Percentiles rank a stretch among this genome's conserved stretches.
These are phyloP conservation scores for Stratiomys singularior DNA, from an alignment of 2,888 invertebrate genomes.

Conservation along the genomic window DNA sequence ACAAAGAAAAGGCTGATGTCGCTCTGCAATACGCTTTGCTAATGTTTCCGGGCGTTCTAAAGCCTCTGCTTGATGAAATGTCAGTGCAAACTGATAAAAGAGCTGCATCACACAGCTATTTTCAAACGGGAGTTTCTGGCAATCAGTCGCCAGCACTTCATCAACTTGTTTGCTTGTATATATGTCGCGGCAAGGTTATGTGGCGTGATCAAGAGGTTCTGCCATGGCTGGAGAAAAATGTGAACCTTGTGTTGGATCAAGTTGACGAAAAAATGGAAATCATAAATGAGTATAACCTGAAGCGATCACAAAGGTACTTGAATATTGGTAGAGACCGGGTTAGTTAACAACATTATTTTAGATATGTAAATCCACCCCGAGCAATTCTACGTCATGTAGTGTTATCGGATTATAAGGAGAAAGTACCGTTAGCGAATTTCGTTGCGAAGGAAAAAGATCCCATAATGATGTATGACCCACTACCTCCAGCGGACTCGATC, in stretches of 20 bases:
- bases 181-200: conserved; percentile 76
- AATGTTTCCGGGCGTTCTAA: conserved; percentile 83
- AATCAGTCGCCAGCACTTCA: conserved; percentile 74
- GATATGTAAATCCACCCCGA: conserved; percentile 62
- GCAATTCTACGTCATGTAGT: conserved; percentile 64
- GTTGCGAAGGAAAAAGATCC: conserved; percentile 63
- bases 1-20: conserved; percentile 68
- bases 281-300: conserved; percentile 71
- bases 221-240: conserved; percentile 81
- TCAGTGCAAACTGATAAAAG: conserved; percentile 76
- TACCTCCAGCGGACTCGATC: conserved; percentile 80
- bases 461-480: conserved; percentile 80
- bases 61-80: conserved; percentile 79
- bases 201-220: conserved; percentile 83
- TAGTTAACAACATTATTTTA: neutral
- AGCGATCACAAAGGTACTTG: conserved; percentile 72
- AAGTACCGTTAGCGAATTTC: conserved; percentile 65
- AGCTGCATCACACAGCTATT: conserved; percentile 68
- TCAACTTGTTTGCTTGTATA: conserved; percentile 78
- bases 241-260: conserved; percentile 71
- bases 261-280: conserved; percentile 72
- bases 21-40: conserved; percentile 80
- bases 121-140: conserved; percentile 59
- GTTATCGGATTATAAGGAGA: conserved; percentile 67
- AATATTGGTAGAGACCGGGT: neutral